Evolutionary conservation across 2,888 invertebrate species (phyloP), one percentile per base, ranked within the genome.

Genomic region (Plebejus anna): DNA sequence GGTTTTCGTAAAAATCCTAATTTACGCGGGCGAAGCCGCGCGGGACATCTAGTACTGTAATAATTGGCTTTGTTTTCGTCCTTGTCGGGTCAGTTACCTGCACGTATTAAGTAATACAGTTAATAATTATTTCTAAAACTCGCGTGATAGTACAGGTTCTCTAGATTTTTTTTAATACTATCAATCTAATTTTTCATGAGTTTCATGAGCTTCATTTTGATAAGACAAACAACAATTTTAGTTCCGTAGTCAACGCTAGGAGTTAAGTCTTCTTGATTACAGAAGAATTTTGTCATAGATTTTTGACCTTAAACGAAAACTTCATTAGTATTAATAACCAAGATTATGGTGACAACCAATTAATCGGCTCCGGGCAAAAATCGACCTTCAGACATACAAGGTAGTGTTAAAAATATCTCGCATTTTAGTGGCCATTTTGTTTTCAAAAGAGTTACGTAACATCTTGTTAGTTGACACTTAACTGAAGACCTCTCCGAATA

Each of bases 401-500:
- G 13, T 66, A 11, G 28, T 61, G 61, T 51, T 32, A 77, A 75
- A 38, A 61, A 77, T 66, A 75, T 70, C 55, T 78, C 61, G 38
- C 47, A 32, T 72, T 57, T 57, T 55, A 47, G 42, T 28, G 22
- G 72, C 66, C 73, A 66, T 77, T 73, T 76, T 59, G 38, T 7
- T 66, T 36, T 51, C 55, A 28, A 71, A 59, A 71, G 36, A 78
- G 76, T 80, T 80, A 78, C 57, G 77, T 80, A 80, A 80, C 80
- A 79, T 77, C 80, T 80, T 80, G 80, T 80, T 80, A 80, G 80
- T 75, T 78, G 78, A 70, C 76, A 79, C 77, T 80, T 51, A 71
- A 38, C 70, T 79, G 71, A 71, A 78, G 75, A 75, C 75, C 76
- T 76, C 80, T 80, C 79, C 76, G 76, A 71, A 75, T 80, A 80